Percentiles rank a stretch among this genome's conserved stretches.
Conservation (phyloP, 2,888 invertebrate genomes). For the Onchidella celtica region DNA sequence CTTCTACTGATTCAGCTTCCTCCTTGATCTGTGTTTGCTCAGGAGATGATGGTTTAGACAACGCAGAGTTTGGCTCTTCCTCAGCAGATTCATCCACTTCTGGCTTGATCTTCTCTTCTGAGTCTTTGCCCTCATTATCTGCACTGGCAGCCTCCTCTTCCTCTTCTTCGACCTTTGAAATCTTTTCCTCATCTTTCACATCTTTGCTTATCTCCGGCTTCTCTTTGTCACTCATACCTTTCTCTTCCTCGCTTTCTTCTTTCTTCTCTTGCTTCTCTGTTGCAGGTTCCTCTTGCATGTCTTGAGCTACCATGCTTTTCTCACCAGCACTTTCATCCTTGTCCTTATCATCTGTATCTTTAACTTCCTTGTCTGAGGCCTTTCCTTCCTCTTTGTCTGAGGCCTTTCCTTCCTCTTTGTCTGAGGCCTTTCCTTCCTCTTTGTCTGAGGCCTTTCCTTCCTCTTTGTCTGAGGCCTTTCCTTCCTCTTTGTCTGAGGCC, state of each 20-base stretch:
- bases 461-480: not conserved
- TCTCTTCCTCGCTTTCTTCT: slow-evolving; percentile 37
- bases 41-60: not conserved
- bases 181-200: slow-evolving; percentile 44
- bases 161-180: slow-evolving; percentile 45
- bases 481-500: not conserved
- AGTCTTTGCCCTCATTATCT: no score
- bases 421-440: not conserved
- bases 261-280: slow-evolving; percentile 50
- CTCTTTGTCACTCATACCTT: slow-evolving; percentile 42
- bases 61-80: not conserved
- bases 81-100: not conserved
- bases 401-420: not conserved
- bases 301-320: slow-evolving; percentile 44
- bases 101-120: slow-evolving; percentile 31
- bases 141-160: slow-evolving; percentile 39
- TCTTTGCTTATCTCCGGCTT: slow-evolving; percentile 35
- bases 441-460: not conserved
- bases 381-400: not conserved
- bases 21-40: not conserved
- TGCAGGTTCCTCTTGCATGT: no score
- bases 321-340: slow-evolving; percentile 54
- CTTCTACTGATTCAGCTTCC: not conserved
- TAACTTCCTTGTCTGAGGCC: slow-evolving; percentile 6
- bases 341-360: slow-evolving; percentile 17